A percentile compares a stretch with the other conserved stretches of the same genome.
Conservation (phyloP, 1,140 invertebrate genomes). For the Meloidogyne exigua region DNA sequence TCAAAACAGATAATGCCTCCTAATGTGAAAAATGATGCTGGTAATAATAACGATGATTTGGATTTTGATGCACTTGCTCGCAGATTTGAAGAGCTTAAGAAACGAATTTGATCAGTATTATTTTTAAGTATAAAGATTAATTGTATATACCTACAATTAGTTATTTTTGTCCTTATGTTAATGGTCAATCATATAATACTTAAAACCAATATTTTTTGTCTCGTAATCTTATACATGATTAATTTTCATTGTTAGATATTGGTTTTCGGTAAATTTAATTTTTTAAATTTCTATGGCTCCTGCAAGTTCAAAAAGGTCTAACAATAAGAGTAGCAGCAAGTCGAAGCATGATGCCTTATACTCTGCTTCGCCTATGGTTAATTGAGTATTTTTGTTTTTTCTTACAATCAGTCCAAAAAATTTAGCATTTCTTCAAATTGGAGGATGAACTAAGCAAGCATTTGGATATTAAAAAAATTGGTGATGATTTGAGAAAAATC, state of each 20-base stretch:
- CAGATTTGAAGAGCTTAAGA: constrained; percentile 45
- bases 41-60: constrained; percentile 31
- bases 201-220: no score
- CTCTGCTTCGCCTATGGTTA: neutral
- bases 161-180: no score
- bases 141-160: neutral
- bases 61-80: constrained; percentile 41
- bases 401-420: neutral
- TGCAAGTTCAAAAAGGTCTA: neutral
- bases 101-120: constrained; percentile 23
- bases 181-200: no score
- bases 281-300: neutral
- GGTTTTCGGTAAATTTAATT: neutral
- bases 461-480: neutral
- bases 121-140: neutral
- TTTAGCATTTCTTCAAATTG: neutral
- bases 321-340: constrained; percentile 1
- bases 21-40: neutral
- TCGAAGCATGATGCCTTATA: neutral
- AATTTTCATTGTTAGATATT: no score
- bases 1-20: constrained; percentile 1
- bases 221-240: no score
- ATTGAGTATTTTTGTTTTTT: neutral
- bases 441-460: neutral
- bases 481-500: neutral